Base-by-base conservation (phyloP, 2,113 vertebrate genomes). In the Stomatorhinus ivindoensis region DNA sequence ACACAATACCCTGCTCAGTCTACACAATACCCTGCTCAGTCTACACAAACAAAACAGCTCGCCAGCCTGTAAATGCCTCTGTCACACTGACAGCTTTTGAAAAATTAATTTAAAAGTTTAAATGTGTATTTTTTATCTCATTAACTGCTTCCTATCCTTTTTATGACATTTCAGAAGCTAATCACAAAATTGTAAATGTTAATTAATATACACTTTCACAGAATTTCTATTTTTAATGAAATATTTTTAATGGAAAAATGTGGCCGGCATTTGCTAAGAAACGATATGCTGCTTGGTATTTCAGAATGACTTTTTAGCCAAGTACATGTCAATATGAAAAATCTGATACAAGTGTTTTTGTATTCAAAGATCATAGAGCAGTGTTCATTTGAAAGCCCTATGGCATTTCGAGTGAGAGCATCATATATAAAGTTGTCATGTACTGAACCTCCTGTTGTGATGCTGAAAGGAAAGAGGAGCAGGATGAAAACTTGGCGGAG, bases 341-440 rank as follows among this genome's bases (percentile, higher is more conserved):
- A 93, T 95, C 94, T 91, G 93, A 96, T 95, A 94, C 94, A 94
- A 95, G 92, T 92, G 89, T 94, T 94, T 96, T 95, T 95, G 95
- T 96, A 96, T 95, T 97, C 96, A 96, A 93, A 95, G 96, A 96
- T 96, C 95, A 95, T 94, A 95, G 90, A 53, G 94, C 95, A 94
- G 95, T 94, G 93, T 95, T 96, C 96, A 95, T 97, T 95, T 96
- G 96, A 97, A 96, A 95, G 96, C 95, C 97, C 95, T 94, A 94
- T 95, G 95, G 95, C 95, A 95, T 96, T 94, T 95, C 96, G 96
- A 97, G 96, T 93, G 94, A 96, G 94, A 96, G 92, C 94, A 93
- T 96, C 96, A 91, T 96, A 96, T 96, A 96, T 96, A 97, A 96
- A 96, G 96, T 97, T 97, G 96, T 97, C 96, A 96, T 94, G 92